Evolutionary conservation across 2,888 invertebrate species (phyloP), one percentile per base, ranked within the genome.

Genomic region (Epirrhoe tristata): DNA sequence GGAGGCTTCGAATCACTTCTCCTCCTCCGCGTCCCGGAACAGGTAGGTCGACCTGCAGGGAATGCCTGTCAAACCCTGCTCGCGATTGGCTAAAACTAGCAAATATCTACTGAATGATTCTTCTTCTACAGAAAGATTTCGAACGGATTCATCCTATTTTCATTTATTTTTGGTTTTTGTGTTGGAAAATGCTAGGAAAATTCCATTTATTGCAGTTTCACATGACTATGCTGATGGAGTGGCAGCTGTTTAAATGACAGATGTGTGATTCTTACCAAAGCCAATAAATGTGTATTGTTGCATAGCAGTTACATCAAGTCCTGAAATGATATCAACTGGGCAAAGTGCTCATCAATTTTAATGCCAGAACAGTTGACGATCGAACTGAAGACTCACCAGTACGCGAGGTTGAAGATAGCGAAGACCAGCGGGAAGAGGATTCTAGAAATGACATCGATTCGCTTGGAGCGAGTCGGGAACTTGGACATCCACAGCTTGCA

Each of bases 401-500:
- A 98, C 91, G 97, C 96, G 91, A 98, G 95, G 93, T 98, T 98
- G 95, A 98, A 98, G 83, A 98, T 95, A 77, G 98, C 98, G 94
- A 98, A 98, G 79, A 98, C 98, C 88, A 98, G 95, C 74, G 98
- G 98, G 94, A 98, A 98, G 81, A 97, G 97, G 94, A 98, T 98
- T 90, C 98, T 95, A 68, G 98, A 98, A 88, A 99, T 98, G 94
- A 98, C 98, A 94, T 99, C 98, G 91, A 99, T 99, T 91, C 98
- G 95, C 95, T 98, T 98, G 94, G 98, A 98, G 88, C 97, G 95
- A 80, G 98, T 98, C 68, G 98, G 98, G 94, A 98, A 98, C 95
- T 98, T 98, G 91, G 97, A 97, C 90, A 98, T 95, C 98, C 98
- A 98, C 84, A 97, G 96, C 86, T 97, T 96, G 94, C 98, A 98